Percentiles rank a stretch among this genome's conserved stretches.
phyloP scores from a whole-genome alignment of 2,888 invertebrate species.

The Oeneis ivallda region DNA sequence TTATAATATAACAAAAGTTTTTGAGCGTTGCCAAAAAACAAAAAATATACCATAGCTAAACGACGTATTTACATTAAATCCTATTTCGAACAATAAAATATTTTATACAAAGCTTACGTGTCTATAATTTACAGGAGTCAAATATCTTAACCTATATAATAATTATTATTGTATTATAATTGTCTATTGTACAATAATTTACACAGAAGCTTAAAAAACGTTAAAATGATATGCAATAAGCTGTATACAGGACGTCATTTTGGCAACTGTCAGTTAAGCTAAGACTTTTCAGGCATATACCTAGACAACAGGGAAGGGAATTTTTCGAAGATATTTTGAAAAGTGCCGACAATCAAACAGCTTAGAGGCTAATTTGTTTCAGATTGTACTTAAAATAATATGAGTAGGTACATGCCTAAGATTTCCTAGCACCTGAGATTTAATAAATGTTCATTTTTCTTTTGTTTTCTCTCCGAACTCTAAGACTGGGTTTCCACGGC shows the following conservation, averaged over 20 bases:
- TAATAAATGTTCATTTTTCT: too few relatives aligned
- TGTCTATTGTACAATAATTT: conserved; percentile 78
- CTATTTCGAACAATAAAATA: conserved; percentile 63
- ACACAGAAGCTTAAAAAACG: conserved; percentile 69
- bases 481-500: too few relatives aligned
- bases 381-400: too few relatives aligned
- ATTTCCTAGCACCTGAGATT: too few relatives aligned
- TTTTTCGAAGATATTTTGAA: too few relatives aligned
- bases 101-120: conserved; percentile 68
- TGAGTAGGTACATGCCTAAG: too few relatives aligned
- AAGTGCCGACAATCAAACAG: too few relatives aligned
- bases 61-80: conserved; percentile 72
- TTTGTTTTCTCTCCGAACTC: too few relatives aligned
- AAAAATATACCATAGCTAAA: conserved; percentile 39
- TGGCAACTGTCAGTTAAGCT: background rate
- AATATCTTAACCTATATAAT: conserved; percentile 57
- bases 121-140: conserved; percentile 60
- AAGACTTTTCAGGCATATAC: too few relatives aligned
- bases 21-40: conserved; percentile 51
- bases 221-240: conserved; percentile 79
- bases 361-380: too few relatives aligned
- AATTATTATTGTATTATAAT: conserved; percentile 59
- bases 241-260: conserved; percentile 45
- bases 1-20: conserved; percentile 43
- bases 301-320: too few relatives aligned